Percentiles rank a stretch among this genome's conserved stretches.
Conservation (phyloP, 92 coral and sea anemone genomes). For the Epizoanthus fatuus region DNA sequence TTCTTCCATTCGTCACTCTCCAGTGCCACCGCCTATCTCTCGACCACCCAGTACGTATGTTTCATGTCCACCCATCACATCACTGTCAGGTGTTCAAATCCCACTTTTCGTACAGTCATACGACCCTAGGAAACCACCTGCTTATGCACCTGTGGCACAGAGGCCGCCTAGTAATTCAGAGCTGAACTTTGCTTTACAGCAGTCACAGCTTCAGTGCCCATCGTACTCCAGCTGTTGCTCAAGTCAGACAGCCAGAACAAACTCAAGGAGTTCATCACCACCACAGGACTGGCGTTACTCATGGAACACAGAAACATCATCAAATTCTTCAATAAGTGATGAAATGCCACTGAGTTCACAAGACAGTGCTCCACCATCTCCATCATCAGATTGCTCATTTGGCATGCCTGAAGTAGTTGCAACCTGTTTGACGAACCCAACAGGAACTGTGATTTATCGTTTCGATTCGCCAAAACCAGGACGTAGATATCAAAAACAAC, state of each 20-base stretch:
- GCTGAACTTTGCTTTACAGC: conserved; percentile 42
- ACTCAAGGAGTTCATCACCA: conserved; percentile 68
- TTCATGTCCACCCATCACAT: conserved; percentile 53
- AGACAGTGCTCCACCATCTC: conserved; percentile 92
- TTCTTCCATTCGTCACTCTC: conserved; percentile 23
- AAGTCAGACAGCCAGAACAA: conserved; percentile 23
- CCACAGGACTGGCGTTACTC: conserved; percentile 79
- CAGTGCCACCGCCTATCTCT: conserved; percentile 33
- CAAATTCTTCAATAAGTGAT: conserved; percentile 92
- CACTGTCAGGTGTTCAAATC: conserved; percentile 34
- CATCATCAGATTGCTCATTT: conserved; percentile 80
- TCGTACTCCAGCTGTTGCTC: conserved; percentile 35
- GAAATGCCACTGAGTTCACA: conserved; percentile 87
- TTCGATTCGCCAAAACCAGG: conserved; percentile 59
- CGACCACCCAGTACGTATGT: conserved; percentile 20
- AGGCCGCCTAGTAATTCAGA: conserved; percentile 68
- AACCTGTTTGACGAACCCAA: conserved; percentile 71
- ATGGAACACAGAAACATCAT: conserved; percentile 92
- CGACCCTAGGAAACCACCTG: conserved; percentile 74
- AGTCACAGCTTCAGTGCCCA: conserved; percentile 43
- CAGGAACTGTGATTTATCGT: conserved; percentile 88
- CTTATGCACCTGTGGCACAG: conserved; percentile 82
- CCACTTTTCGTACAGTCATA: conserved; percentile 79
- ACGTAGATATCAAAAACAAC: conserved; percentile 45
- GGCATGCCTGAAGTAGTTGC: conserved; percentile 66